phyloP scores from a whole-genome alignment of 2,113 vertebrate species.

The Ploceus nigricollis region DNA sequence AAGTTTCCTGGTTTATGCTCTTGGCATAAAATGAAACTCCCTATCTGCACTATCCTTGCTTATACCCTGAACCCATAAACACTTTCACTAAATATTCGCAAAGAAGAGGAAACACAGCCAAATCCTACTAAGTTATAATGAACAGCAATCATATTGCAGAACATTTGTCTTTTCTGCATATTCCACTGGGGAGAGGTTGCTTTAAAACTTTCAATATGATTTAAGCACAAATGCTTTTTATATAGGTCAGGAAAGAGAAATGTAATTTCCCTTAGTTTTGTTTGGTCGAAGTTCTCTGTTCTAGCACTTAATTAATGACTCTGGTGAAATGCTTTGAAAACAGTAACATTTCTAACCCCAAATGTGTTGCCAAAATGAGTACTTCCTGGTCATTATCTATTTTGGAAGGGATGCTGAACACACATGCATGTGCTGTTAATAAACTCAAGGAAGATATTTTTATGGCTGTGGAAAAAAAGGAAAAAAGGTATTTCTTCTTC shows the following conservation, averaged over 20 bases:
- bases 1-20: neutral
- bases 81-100: neutral
- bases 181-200: neutral
- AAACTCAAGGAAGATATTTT: constrained; percentile 41
- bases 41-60: neutral
- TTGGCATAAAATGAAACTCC: neutral
- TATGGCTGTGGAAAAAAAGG: constrained; percentile 2
- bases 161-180: constrained; percentile 9
- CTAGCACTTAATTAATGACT: constrained; percentile 67
- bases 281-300: constrained; percentile 28
- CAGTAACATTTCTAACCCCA: constrained; percentile 43
- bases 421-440: constrained; percentile 6
- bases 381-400: constrained; percentile 44
- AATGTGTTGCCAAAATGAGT: constrained; percentile 41
- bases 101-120: neutral
- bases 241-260: constrained; percentile 9
- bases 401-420: constrained; percentile 26
- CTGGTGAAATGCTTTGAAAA: constrained; percentile 57
- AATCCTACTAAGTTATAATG: neutral
- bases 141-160: neutral
- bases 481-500: constrained; percentile 24
- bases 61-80: neutral
- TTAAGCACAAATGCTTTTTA: constrained; percentile 44
- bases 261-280: constrained; percentile 35
- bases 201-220: constrained; percentile 56